phyloP scores from a whole-genome alignment of 2,113 vertebrate genomes.

The Hippotragus niger region DNA sequence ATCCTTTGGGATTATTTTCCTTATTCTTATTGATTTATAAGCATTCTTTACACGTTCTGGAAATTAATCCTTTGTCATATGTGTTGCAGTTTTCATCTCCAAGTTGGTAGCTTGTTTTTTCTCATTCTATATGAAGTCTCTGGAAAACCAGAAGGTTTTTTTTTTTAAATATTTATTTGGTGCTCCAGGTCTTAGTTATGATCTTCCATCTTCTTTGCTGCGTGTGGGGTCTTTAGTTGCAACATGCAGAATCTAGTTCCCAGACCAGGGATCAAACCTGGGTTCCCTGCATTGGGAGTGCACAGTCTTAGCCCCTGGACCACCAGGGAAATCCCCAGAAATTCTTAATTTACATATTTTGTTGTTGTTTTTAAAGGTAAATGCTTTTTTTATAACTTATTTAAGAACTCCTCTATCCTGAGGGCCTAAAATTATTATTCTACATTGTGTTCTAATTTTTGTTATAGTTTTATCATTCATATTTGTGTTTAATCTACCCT shows the following conservation, averaged over 20 bases:
- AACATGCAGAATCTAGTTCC: background rate
- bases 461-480: background rate
- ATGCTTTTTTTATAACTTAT: background rate
- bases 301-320: background rate
- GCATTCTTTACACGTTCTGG: background rate
- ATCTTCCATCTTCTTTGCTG: background rate
- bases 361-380: background rate
- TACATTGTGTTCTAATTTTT: background rate
- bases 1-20: slow-evolving; percentile 6
- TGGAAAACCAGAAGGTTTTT: background rate
- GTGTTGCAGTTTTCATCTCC: background rate
- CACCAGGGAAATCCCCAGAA: background rate
- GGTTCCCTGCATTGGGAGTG: background rate
- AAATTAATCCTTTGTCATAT: slow-evolving; percentile 15
- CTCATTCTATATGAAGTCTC: background rate
- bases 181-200: background rate
- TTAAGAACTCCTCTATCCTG: background rate
- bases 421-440: background rate
- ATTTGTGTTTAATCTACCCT: background rate
- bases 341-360: background rate
- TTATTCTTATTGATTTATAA: background rate
- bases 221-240: background rate
- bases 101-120: background rate
- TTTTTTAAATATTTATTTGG: background rate
- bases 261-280: background rate